Base-by-base conservation (phyloP, 2,888 invertebrate species). In the Lepidonotus clava region DNA sequence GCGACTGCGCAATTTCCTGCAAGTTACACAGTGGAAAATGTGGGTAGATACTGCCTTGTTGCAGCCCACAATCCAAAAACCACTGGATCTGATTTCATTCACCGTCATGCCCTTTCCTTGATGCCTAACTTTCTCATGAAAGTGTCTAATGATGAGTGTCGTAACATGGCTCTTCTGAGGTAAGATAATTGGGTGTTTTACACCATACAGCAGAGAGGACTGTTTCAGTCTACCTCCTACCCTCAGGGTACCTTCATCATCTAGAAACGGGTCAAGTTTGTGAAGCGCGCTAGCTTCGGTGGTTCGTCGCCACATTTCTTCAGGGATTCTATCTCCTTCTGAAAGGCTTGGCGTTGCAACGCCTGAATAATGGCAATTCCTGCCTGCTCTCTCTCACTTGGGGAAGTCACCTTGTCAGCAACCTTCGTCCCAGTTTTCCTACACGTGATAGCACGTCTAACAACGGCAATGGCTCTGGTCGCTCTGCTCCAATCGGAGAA, bases 21-120 rank as follows among this genome's bases (percentile, higher is more conserved):
- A 88, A 5, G 18, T 14, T 1, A 88, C 86, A 56, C 88, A 88
- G n/a, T 84, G 51, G n/a, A 34, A 34, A 32, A 87, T 88, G 1
- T 67, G 28, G 2, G 76, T 14, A 21, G 46, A 28, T 11, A 88
- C 87, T 6, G 46, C 80, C 4, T 53, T 18, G 66, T 83, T 85
- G 36, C 56, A 41, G 21, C 86, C 85, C 24, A 85, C 28, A 14
- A 87, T 67, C 87, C 88, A 87, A 51, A 36, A 88, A 38, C 90
- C 90, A 77, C 86, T 88, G 21, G 85, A 24, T 87, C 90, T 14
- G 0, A 91, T 84, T 66, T 84, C 87, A 86, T 88, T 88, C 0
- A 84, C 85, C 1, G 89, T 90, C 11, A 90, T 88, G 5, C 89
- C 90, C 51, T 89, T 67, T 32, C 89, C 90, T 83, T 89, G 89